Evolutionary conservation across 2,888 invertebrate genomes (phyloP).

Genomic region (Cantharis lateralis): DNA sequence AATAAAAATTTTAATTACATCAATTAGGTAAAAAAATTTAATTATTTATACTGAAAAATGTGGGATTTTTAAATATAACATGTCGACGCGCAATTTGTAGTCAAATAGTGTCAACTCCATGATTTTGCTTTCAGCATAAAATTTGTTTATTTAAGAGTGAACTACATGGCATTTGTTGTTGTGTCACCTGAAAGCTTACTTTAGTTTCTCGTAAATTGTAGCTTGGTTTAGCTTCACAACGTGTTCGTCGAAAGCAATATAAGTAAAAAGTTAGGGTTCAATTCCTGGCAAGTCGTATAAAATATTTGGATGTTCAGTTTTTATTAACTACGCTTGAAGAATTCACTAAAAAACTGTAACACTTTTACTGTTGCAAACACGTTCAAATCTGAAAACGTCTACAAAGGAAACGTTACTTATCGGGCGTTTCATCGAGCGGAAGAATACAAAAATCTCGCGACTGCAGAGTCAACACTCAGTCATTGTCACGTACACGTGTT

Average conservation of each 20-base stretch:
- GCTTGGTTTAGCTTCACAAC: too few species aligned
- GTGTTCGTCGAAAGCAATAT: background rate
- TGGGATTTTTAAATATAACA: too few species aligned
- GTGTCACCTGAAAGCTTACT: too few species aligned
- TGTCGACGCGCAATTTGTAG: too few species aligned
- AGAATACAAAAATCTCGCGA: background rate
- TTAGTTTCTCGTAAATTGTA: too few species aligned
- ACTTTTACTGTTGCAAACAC: background rate
- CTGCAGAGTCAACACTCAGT: background rate
- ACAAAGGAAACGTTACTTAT: background rate
- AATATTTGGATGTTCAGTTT: background rate
- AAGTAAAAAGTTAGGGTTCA: background rate
- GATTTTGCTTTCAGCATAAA: too few species aligned
- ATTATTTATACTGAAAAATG: too few species aligned
- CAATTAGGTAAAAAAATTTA: too few species aligned
- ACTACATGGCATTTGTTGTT: too few species aligned
- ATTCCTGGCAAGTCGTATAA: background rate
- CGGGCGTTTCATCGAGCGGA: background rate
- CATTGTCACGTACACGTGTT: background rate
- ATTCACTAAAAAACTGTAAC: background rate
- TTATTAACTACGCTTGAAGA: background rate
- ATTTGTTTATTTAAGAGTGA: too few species aligned
- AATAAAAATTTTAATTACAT: too few species aligned
- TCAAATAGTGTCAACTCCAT: too few species aligned
- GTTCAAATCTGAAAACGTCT: background rate